Conservation (phyloP, 2,113 vertebrate genomes). For the Calidris pygmaea region DNA sequence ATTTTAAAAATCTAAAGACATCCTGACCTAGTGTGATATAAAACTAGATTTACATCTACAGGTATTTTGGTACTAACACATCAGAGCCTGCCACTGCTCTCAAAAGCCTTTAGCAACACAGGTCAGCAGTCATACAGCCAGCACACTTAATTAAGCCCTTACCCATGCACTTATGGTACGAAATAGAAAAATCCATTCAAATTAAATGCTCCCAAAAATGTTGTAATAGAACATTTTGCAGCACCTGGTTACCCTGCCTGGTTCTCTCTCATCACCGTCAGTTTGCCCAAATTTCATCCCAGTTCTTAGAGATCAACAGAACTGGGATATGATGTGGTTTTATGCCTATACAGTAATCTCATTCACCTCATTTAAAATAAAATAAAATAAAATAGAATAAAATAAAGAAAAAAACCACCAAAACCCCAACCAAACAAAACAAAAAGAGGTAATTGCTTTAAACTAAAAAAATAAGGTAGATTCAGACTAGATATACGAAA, state of each 20-base stretch:
- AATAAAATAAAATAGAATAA: neutral
- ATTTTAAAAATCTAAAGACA: neutral
- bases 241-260: neutral
- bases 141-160: neutral
- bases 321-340: neutral
- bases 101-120: neutral
- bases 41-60: neutral
- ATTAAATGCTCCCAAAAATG: neutral
- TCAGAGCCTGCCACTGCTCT: neutral
- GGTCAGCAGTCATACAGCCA: neutral
- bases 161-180: fast-evolving
- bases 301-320: neutral
- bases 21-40: neutral
- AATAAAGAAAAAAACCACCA: neutral
- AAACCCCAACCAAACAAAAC: neutral
- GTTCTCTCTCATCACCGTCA: neutral
- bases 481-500: neutral
- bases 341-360: neutral
- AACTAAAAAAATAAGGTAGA: neutral
- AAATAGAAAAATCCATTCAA: neutral
- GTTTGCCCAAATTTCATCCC: neutral
- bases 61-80: neutral
- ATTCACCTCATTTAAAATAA: neutral
- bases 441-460: neutral
- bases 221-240: neutral